phyloP scores from a whole-genome alignment of 2,888 invertebrate genomes.

The Spisula subtruncata region DNA sequence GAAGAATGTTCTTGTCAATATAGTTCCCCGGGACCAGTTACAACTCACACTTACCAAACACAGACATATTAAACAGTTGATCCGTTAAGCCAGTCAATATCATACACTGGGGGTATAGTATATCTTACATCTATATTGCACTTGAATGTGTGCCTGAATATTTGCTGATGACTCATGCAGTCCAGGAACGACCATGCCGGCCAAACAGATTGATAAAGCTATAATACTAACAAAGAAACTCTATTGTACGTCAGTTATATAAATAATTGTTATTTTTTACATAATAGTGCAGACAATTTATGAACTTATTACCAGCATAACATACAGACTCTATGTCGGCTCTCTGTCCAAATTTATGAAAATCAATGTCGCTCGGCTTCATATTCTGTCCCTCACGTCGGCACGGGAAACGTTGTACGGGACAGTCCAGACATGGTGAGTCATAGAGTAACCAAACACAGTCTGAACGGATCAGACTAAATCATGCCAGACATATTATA shows the following conservation, averaged over 20 bases:
- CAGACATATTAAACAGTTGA: too few species aligned
- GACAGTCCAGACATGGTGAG: neutral
- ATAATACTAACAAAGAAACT: neutral
- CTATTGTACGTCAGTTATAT: neutral
- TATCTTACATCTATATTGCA: too few species aligned
- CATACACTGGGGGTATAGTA: too few species aligned
- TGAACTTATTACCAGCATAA: conserved; percentile 11
- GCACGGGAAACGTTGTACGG: neutral
- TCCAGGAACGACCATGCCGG: neutral
- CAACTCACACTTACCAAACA: too few species aligned
- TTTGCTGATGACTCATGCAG: neutral
- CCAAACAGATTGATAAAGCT: neutral
- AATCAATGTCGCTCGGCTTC: conserved; percentile 23
- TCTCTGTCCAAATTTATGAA: conserved; percentile 17
- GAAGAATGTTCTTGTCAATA: too few species aligned
- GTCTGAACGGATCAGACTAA: neutral
- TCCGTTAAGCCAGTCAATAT: too few species aligned
- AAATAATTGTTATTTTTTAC: conserved; percentile 9
- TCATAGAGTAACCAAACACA: conserved; percentile 12
- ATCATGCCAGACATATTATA: conserved; percentile 18
- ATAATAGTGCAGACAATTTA: neutral
- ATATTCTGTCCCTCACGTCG: conserved; percentile 8
- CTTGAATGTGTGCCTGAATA: too few species aligned
- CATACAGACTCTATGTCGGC: conserved; percentile 14
- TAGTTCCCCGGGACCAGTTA: too few species aligned